Evolutionary conservation across 2,888 invertebrate genomes (phyloP).

Genomic region (Chydorus sphaericus): DNA sequence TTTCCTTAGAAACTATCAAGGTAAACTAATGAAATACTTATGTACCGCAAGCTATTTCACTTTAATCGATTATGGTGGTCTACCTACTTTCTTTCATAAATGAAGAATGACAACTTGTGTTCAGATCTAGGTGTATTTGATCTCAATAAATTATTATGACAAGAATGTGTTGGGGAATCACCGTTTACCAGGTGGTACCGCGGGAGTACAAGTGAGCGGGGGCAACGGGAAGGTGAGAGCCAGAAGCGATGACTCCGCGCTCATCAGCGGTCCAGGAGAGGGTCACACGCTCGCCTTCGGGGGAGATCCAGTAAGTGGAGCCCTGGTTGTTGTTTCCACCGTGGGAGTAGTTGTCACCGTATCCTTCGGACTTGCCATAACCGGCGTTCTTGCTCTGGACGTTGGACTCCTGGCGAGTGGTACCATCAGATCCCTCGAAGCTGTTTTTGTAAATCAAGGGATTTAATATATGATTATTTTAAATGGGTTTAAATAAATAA

Average conservation of each 20-base stretch:
- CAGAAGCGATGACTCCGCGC: conserved; percentile 38
- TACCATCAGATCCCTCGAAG: conserved; percentile 12
- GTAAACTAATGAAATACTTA: too few relatives aligned
- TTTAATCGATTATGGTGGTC: too few relatives aligned
- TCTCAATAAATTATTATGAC: neutral
- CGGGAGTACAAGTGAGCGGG: conserved; percentile 6
- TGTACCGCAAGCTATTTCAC: too few relatives aligned
- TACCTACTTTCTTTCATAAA: neutral
- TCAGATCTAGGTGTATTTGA: neutral
- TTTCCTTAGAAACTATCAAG: too few relatives aligned
- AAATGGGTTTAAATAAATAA: neutral
- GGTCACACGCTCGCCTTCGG: conserved; percentile 35
- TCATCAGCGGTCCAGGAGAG: conserved; percentile 40
- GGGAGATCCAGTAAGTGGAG: conserved; percentile 33
- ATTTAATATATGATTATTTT: too few relatives aligned
- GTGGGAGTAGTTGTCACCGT: neutral
- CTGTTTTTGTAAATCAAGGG: too few relatives aligned
- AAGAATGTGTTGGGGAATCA: neutral
- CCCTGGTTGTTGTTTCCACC: conserved; percentile 32
- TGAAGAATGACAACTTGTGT: too few relatives aligned
- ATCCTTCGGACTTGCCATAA: neutral
- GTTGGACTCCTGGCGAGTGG: conserved; percentile 8
- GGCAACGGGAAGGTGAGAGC: conserved; percentile 16
- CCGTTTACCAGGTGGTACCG: too few relatives aligned
- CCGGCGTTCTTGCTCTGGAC: neutral